phyloP scores from a whole-genome alignment of 2,888 invertebrate species.

The Acleris laterana region DNA sequence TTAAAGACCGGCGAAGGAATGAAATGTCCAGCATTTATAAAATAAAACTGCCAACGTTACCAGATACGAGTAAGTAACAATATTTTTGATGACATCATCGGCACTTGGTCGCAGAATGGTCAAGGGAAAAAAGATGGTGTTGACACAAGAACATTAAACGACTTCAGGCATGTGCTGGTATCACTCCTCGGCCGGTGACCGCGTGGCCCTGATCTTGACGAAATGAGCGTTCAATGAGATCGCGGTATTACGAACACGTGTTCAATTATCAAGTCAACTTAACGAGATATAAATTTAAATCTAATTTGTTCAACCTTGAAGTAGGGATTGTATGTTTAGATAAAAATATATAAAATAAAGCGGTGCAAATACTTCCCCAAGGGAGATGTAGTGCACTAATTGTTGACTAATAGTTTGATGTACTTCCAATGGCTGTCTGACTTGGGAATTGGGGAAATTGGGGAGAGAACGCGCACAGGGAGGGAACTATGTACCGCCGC shows the following conservation, averaged over 20 bases:
- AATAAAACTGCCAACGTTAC: neutral
- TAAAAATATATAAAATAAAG: neutral
- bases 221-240: conserved; percentile 54
- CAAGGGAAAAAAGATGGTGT: conserved; percentile 62
- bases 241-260: conserved; percentile 36
- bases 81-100: conserved; percentile 69
- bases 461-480: conserved; percentile 38
- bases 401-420: conserved; percentile 77
- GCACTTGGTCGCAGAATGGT: conserved; percentile 50
- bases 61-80: conserved; percentile 29
- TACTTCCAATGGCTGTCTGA: conserved; percentile 64
- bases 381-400: conserved; percentile 56
- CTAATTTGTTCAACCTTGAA: neutral
- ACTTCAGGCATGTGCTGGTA: conserved; percentile 50
- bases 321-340: too few relatives aligned
- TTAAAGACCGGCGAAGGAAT: neutral
- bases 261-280: neutral
- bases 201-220: conserved; percentile 78
- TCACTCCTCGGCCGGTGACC: conserved; percentile 65
- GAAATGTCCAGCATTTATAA: neutral
- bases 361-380: conserved; percentile 33
- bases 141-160: conserved; percentile 60
- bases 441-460: too few relatives aligned
- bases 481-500: conserved; percentile 50
- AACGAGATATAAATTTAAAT: neutral